Evolutionary conservation across 2,113 vertebrate species (phyloP).

Genomic region (Datnioides undecimradiatus): DNA sequence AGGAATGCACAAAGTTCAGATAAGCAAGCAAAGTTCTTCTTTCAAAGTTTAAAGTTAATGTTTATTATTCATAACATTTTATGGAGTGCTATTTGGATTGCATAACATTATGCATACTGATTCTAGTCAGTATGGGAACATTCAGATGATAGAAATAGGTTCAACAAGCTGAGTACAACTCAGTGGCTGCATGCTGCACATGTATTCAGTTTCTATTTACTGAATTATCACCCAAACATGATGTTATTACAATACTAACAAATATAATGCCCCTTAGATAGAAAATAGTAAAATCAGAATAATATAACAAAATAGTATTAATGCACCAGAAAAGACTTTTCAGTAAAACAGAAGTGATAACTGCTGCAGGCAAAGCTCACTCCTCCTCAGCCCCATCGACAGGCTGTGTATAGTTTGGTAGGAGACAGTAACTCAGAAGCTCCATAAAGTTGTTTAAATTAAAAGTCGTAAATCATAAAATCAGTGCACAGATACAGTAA

Average conservation of each 20-base stretch:
- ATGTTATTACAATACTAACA: too few relatives aligned
- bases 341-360: neutral
- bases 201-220: too few relatives aligned
- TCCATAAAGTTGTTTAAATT: constrained; percentile 9
- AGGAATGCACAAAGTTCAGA: too few relatives aligned
- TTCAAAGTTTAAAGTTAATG: too few relatives aligned
- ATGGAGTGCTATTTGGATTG: neutral
- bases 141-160: neutral
- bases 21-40: too few relatives aligned
- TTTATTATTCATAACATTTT: neutral
- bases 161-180: too few relatives aligned
- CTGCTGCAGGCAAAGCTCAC: neutral
- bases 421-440: constrained; percentile 32
- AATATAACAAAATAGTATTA: too few relatives aligned
- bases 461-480: constrained; percentile 22
- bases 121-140: neutral
- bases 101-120: neutral
- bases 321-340: neutral
- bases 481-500: neutral
- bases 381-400: neutral
- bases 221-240: too few relatives aligned
- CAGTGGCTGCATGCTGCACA: too few relatives aligned
- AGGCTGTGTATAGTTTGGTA: constrained; percentile 1
- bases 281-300: too few relatives aligned
- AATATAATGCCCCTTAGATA: too few relatives aligned